Conservation (phyloP, 1,140 invertebrate genomes). For the Delia radicum region DNA sequence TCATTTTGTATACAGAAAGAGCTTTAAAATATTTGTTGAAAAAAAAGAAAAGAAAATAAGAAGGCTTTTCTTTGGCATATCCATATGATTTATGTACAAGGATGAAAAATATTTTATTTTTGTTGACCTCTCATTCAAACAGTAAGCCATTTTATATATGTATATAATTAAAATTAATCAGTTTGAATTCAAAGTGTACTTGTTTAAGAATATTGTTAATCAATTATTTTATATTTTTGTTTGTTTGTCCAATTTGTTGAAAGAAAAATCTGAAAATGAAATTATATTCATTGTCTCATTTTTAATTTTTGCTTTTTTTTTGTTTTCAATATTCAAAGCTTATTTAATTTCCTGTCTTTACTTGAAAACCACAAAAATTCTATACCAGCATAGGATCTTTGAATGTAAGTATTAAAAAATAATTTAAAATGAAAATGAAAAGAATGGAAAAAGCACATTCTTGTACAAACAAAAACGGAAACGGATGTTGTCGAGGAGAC, state of each 20-base stretch:
- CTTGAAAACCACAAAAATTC: not conserved
- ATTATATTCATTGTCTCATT: not conserved
- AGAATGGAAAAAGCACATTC: not conserved
- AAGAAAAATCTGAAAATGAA: not conserved
- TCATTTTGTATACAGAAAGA: not conserved
- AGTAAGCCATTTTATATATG: too few species aligned
- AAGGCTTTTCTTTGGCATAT: not conserved
- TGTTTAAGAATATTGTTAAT: too few species aligned
- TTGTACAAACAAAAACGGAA: slow-evolving; percentile 9
- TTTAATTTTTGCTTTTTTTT: not conserved
- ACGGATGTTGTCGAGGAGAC: slow-evolving; percentile 22
- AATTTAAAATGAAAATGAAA: not conserved
- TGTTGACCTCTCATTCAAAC: too few species aligned
- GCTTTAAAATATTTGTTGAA: too few species aligned
- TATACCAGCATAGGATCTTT: not conserved
- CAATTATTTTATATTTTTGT: too few species aligned
- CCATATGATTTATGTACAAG: not conserved
- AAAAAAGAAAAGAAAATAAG: too few species aligned
- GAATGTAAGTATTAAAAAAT: not conserved
- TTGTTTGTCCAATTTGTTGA: too few species aligned
- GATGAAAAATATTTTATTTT: too few species aligned
- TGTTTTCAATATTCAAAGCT: not conserved
- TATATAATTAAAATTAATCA: too few species aligned
- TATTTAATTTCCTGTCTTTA: slow-evolving; percentile 17
- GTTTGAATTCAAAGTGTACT: too few species aligned